A percentile compares a stretch with the other conserved stretches of the same genome.
phyloP scores from a whole-genome alignment of 2,797 vertebrate species.

The Pseudopleuronectes americanus region DNA sequence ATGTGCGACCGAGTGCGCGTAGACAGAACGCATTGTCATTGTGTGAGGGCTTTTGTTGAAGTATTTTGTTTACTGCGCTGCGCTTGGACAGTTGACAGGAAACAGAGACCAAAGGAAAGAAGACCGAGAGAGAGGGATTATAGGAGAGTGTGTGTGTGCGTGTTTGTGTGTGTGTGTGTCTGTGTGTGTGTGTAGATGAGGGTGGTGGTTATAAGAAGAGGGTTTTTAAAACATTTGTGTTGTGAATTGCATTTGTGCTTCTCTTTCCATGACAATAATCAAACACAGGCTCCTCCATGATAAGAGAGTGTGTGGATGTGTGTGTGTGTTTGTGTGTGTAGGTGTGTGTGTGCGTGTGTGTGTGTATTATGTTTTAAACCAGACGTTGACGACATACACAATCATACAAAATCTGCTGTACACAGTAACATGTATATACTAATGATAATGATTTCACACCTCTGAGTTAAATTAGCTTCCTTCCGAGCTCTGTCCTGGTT shows the following conservation, averaged over 20 bases:
- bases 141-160: neutral
- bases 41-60: neutral
- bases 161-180: neutral
- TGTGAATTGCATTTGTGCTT: neutral
- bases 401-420: neutral
- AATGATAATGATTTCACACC: neutral
- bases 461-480: conserved; percentile 10
- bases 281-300: conserved; percentile 1
- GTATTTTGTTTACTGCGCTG: conserved; percentile 16
- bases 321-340: too few species aligned
- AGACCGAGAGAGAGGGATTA: conserved; percentile 3
- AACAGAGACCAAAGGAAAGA: conserved; percentile 7
- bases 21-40: neutral
- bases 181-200: neutral
- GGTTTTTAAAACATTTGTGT: conserved; percentile 3
- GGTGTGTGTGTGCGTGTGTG: neutral
- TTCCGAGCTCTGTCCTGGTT: conserved; percentile 7
- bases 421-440: neutral
- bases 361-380: neutral
- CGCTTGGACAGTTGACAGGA: conserved; percentile 37
- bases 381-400: neutral
- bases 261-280: conserved; percentile 40
- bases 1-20: neutral
- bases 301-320: neutral
- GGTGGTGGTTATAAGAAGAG: conserved; percentile 4